Percentiles rank a stretch among this genome's conserved stretches.
Conservation (phyloP, 2,113 vertebrate species). For the Lipotes vexillifer region DNA sequence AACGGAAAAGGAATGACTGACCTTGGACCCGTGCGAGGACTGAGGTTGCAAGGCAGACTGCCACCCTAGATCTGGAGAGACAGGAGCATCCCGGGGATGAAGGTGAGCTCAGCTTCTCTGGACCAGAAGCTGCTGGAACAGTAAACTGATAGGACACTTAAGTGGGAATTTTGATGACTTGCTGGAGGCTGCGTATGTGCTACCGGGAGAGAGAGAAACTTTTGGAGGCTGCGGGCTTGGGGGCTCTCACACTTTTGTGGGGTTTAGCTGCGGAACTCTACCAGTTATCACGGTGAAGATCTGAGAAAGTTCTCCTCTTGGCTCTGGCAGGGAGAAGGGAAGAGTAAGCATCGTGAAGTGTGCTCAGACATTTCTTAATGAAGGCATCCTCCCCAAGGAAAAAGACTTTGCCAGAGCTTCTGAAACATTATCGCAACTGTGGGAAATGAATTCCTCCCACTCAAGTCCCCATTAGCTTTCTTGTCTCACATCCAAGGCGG, state of each 20-base stretch:
- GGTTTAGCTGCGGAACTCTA: neutral
- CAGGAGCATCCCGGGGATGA: no score
- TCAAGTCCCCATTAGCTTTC: neutral
- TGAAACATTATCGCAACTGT: neutral
- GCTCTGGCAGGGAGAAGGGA: neutral
- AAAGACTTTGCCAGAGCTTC: neutral
- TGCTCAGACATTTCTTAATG: neutral
- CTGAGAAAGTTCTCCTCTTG: no score
- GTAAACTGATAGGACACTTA: fast-evolving
- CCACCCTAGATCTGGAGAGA: neutral
- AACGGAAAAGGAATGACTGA: neutral
- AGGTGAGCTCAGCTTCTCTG: no score
- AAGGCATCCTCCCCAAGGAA: neutral
- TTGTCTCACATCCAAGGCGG: neutral
- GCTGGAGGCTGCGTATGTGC: neutral
- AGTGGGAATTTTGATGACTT: fast-evolving
- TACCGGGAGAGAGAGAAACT: neutral
- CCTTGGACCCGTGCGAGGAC: neutral
- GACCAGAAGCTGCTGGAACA: neutral
- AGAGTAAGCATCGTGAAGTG: neutral
- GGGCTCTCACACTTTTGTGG: fast-evolving
- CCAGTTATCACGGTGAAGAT: neutral
- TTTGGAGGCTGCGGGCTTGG: neutral
- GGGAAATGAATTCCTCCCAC: neutral
- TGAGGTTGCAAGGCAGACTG: neutral